These are phyloP conservation scores for Brachypteracias leptosomus DNA, from an alignment of 2,113 vertebrate genomes.

Conservation along the genomic window DNA sequence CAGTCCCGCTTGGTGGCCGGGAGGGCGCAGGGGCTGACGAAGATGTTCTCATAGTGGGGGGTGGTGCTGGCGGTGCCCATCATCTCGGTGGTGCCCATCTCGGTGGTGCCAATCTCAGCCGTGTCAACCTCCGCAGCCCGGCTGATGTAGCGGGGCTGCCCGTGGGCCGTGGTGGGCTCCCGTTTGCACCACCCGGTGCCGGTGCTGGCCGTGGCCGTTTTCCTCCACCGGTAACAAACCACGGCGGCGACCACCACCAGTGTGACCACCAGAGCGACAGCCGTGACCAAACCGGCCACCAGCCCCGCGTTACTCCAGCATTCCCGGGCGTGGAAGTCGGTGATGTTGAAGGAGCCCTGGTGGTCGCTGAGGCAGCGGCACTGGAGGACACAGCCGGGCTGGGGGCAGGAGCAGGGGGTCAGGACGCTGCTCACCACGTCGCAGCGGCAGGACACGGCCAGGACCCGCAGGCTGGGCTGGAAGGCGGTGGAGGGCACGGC, in stretches of 20 bases:
- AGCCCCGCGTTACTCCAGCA: accelerated
- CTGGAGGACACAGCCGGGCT: accelerated
- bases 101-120: accelerated
- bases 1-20: accelerated
- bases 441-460: constrained; percentile 38
- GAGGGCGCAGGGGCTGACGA: neutral
- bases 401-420: neutral
- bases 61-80: accelerated
- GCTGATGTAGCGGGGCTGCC: constrained; percentile 55
- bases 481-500: neutral
- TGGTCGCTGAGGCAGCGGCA: accelerated
- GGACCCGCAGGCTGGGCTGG: neutral
- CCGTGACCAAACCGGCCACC: neutral
- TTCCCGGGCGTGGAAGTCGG: neutral
- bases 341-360: accelerated
- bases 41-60: constrained; percentile 67
- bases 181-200: accelerated
- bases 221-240: neutral
- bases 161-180: accelerated
- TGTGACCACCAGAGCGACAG: accelerated
- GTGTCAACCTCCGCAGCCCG: accelerated
- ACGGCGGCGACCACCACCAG: accelerated
- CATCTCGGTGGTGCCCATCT: accelerated
- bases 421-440: neutral
- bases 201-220: accelerated